These are phyloP conservation scores for Acrobeloides nanus DNA, from an alignment of 2,888 invertebrate genomes.

Conservation along the genomic window DNA sequence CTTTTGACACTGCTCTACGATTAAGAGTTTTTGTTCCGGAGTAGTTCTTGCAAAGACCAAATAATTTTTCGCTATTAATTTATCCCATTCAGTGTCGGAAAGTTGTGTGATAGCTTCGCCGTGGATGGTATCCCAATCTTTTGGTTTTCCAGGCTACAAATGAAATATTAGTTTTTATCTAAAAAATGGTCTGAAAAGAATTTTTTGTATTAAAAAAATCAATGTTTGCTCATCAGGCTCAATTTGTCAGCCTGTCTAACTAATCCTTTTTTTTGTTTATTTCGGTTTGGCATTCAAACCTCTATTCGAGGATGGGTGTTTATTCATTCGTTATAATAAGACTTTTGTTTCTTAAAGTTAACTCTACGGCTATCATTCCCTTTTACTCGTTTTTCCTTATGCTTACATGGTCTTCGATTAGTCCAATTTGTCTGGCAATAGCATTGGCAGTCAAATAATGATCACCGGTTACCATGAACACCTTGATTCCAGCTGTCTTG, in stretches of 20 bases:
- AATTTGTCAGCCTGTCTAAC: too few relatives aligned
- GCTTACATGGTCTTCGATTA: constrained; percentile 26
- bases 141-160: not conserved
- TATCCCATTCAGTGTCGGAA: constrained; percentile 17
- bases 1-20: constrained; percentile 30
- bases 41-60: constrained; percentile 23
- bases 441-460: constrained; percentile 41
- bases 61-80: constrained; percentile 6
- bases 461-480: constrained; percentile 46
- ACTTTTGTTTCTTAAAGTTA: too few relatives aligned
- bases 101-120: constrained; percentile 15
- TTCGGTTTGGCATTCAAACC: too few relatives aligned
- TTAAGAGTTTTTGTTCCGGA: constrained; percentile 24
- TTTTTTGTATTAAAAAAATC: too few relatives aligned
- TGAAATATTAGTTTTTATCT: too few relatives aligned
- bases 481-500: constrained; percentile 41
- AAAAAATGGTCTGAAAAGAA: too few relatives aligned
- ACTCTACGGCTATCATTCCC: too few relatives aligned
- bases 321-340: too few relatives aligned
- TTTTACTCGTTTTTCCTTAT: not conserved
- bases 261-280: too few relatives aligned
- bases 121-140: constrained; percentile 11
- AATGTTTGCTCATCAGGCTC: too few relatives aligned
- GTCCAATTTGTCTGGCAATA: constrained; percentile 41
- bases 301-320: too few relatives aligned